Conservation (phyloP, 2,113 vertebrate genomes). For the Thryonomys swinderianus region DNA sequence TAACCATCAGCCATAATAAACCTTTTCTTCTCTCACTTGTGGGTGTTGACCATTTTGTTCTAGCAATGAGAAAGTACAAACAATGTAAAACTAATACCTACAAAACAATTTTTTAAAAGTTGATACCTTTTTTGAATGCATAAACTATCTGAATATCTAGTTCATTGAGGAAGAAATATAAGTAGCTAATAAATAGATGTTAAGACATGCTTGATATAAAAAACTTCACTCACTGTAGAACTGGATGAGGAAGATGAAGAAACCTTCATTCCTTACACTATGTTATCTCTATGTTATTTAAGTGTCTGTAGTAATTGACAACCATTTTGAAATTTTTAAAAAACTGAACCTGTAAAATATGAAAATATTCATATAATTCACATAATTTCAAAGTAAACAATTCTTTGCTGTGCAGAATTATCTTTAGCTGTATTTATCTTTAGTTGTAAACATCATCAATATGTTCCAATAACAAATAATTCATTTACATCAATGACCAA, state of each 20-base stretch:
- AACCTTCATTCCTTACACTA: not conserved
- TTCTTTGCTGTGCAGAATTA: conserved; percentile 19
- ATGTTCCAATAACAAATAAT: not conserved
- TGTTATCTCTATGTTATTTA: not conserved
- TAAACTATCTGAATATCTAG: not conserved
- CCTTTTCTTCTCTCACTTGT: not conserved
- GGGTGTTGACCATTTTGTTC: not conserved
- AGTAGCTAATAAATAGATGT: not conserved
- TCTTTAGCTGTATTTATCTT: not conserved
- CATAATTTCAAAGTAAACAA: not conserved
- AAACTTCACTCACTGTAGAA: not conserved
- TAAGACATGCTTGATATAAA: not conserved
- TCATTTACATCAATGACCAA: not conserved
- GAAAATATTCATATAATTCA: not conserved
- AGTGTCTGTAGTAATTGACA: not conserved
- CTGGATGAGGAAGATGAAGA: not conserved
- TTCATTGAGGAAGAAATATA: not conserved
- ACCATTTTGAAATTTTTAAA: not conserved
- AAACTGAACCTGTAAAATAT: not conserved
- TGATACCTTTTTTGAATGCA: too few relatives aligned
- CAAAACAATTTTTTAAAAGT: not conserved
- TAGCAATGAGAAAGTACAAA: not conserved
- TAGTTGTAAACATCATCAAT: not conserved
- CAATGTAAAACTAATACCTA: not conserved
- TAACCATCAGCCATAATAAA: not conserved